A percentile compares a stretch with the other conserved stretches of the same genome.
Evolutionary conservation across 2,113 vertebrate genomes (phyloP).

Genomic region (Pseudorasbora parva): DNA sequence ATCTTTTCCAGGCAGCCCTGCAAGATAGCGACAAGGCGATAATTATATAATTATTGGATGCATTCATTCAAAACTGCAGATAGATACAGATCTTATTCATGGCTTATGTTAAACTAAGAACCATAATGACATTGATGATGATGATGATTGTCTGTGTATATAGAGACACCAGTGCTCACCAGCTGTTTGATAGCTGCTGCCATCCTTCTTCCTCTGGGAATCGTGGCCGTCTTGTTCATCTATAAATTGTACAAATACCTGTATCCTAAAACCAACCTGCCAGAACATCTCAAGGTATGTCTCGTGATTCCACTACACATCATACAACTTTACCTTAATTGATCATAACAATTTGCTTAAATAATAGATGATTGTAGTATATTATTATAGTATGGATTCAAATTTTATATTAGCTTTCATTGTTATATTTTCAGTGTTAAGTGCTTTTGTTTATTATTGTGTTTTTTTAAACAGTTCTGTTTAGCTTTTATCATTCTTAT

Average conservation of each 20-base stretch:
- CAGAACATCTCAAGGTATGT: constrained; percentile 30
- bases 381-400: not conserved
- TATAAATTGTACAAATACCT: constrained; percentile 26
- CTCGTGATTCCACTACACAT: not conserved
- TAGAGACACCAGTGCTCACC: not conserved
- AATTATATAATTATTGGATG: not conserved
- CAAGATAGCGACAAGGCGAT: not conserved
- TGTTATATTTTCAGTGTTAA: not conserved
- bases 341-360: not conserved
- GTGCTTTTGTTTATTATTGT: no score
- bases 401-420: not conserved
- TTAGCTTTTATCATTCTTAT: not conserved
- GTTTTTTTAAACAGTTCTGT: no score
- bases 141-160: not conserved
- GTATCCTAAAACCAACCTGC: constrained; percentile 30
- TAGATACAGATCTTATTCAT: not conserved
- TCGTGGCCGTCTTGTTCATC: not conserved
- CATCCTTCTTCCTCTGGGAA: constrained; percentile 5
- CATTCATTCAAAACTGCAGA: not conserved
- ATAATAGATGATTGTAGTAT: not conserved
- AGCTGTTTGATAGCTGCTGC: constrained; percentile 11
- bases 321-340: not conserved
- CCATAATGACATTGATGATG: no score
- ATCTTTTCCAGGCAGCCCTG: not conserved
- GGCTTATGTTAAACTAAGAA: not conserved